Evolutionary conservation across 2,113 vertebrate species (phyloP).

Genomic region (Nibea albiflora): DNA sequence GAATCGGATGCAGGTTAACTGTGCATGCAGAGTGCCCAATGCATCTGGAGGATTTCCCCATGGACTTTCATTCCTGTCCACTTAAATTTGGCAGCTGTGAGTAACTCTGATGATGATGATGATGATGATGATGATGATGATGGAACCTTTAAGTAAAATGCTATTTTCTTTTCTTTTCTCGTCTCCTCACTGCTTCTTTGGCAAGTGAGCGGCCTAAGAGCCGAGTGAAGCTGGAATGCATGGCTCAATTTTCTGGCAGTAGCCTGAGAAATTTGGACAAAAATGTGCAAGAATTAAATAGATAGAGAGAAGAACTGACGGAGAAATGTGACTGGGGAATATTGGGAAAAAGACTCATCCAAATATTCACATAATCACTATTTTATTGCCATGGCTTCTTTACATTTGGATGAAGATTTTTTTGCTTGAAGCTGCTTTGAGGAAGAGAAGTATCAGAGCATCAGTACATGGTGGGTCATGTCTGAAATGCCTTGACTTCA

Average conservation of each 20-base stretch:
- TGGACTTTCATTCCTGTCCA: constrained; percentile 98
- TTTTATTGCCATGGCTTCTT: constrained; percentile 43
- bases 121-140: constrained; percentile 36
- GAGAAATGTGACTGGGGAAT: constrained; percentile 16
- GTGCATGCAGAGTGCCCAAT: constrained; percentile 99
- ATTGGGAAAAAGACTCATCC: constrained; percentile 41
- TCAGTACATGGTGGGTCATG: constrained; percentile 39
- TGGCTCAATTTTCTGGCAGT: constrained; percentile 45
- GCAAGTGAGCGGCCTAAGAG: constrained; percentile 32
- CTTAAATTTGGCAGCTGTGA: constrained; percentile 99
- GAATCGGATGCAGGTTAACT: constrained; percentile 89
- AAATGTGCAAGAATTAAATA: constrained; percentile 23
- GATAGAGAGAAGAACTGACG: background rate
- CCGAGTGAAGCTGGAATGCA: constrained; percentile 54
- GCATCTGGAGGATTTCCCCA: constrained; percentile 99
- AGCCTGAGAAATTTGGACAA: constrained; percentile 2
- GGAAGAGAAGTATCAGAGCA: constrained; percentile 8
- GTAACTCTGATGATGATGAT: constrained; percentile 79
- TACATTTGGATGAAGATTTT: constrained; percentile 60
- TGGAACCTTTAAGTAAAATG: constrained; percentile 60
- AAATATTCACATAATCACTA: constrained; percentile 32
- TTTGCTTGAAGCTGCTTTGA: constrained; percentile 46
- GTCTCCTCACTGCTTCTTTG: constrained; percentile 47
- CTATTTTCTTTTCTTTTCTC: constrained; percentile 25
- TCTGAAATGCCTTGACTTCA: constrained; percentile 63